These are phyloP conservation scores for Silurus glanis DNA, from an alignment of 2,113 vertebrate genomes.

Conservation along the genomic window DNA sequence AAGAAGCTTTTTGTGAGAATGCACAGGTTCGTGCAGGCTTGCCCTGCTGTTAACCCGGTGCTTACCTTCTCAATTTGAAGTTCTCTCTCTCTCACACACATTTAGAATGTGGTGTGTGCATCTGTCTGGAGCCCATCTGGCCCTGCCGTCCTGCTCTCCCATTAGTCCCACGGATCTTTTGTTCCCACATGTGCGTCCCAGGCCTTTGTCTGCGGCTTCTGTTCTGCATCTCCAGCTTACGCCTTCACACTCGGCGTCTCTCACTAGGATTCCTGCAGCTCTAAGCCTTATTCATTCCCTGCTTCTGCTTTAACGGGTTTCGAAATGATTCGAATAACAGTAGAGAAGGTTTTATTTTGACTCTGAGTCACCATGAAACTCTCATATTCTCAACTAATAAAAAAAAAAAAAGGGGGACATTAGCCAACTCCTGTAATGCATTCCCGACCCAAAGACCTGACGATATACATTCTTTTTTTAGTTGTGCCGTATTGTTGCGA, in stretches of 20 bases:
- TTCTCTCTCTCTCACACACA: background rate
- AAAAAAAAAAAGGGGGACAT: too few relatives aligned
- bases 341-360: too few relatives aligned
- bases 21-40: conserved; percentile 3
- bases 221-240: conserved; percentile 20
- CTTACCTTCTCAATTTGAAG: conserved; percentile 8
- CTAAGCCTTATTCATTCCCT: background rate
- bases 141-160: conserved; percentile 55
- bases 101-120: conserved; percentile 33
- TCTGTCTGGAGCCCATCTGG: conserved; percentile 65
- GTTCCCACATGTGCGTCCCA: conserved; percentile 56
- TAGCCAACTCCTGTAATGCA: too few relatives aligned
- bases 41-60: conserved; percentile 20
- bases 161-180: conserved; percentile 57
- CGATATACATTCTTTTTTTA: too few relatives aligned
- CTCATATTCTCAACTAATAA: too few relatives aligned
- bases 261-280: conserved; percentile 15
- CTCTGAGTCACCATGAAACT: too few relatives aligned
- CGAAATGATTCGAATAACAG: too few relatives aligned
- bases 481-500: too few relatives aligned
- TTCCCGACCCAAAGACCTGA: too few relatives aligned
- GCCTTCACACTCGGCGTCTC: background rate
- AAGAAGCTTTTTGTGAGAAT: background rate
- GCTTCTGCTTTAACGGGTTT: background rate
- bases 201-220: conserved; percentile 64